Percentiles rank a stretch among this genome's conserved stretches.
Conservation (phyloP, 23 tunicate genomes). For the Ascidia mentula region DNA sequence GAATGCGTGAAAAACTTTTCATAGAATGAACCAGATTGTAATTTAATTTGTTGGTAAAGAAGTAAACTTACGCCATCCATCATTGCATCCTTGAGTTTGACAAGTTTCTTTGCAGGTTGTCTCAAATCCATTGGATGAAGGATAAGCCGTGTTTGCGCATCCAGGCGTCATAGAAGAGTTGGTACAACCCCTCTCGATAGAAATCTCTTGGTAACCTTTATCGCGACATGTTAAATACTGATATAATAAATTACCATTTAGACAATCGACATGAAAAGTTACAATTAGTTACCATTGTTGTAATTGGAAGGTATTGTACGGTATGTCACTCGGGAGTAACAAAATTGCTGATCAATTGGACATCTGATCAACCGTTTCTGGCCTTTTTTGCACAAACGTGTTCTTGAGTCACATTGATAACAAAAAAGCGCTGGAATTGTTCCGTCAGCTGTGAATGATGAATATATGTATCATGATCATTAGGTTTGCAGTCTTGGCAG, state of each 20-base stretch:
- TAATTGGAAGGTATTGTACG: background rate
- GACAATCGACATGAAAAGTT: no score
- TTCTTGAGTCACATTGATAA: no score
- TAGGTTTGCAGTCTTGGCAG: no score
- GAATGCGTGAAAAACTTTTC: background rate
- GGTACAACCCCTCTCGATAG: background rate
- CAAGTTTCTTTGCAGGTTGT: background rate
- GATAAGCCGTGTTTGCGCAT: background rate
- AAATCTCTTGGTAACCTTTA: background rate
- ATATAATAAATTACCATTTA: no score
- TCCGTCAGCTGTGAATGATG: no score
- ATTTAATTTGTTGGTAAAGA: no score
- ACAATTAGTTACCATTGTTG: background rate
- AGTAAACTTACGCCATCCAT: slow-evolving; percentile 11
- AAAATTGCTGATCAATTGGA: background rate
- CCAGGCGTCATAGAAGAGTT: background rate
- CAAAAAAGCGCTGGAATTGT: no score
- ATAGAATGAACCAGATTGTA: no score
- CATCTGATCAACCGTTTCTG: no score
- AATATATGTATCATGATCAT: no score
- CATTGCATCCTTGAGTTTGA: background rate
- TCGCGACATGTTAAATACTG: no score
- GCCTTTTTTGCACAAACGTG: no score
- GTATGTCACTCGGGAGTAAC: background rate
- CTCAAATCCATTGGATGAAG: background rate